Percentiles rank a stretch among this genome's conserved stretches.
Evolutionary conservation across 92 coral and sea anemone genomes (phyloP).

Genomic region (Phenganax subtilis): DNA sequence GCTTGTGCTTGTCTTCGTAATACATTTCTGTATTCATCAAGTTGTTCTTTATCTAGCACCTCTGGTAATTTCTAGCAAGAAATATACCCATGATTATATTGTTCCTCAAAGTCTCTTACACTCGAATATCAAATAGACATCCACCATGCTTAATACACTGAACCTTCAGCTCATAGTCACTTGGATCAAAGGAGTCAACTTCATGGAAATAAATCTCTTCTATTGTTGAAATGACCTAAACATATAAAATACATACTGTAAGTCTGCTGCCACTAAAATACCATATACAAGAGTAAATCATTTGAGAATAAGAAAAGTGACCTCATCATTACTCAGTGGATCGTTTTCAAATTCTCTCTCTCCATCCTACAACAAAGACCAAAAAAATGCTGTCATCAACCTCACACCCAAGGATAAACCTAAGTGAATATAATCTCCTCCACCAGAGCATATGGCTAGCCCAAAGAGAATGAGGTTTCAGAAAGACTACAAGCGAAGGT

Average conservation of each 20-base stretch:
- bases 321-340: constrained; percentile 92
- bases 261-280: background rate
- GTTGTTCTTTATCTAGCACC: constrained; percentile 65
- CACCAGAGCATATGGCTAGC: too few relatives aligned
- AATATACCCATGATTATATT: background rate
- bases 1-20: constrained; percentile 83
- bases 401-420: background rate
- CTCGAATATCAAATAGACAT: too few relatives aligned
- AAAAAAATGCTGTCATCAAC: background rate
- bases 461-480: too few relatives aligned
- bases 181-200: constrained; percentile 75
- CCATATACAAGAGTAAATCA: background rate
- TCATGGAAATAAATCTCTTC: constrained; percentile 83
- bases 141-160: background rate
- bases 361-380: constrained; percentile 55
- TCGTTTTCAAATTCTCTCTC: constrained; percentile 88
- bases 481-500: too few relatives aligned
- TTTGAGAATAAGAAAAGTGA: constrained; percentile 22
- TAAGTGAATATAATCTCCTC: background rate
- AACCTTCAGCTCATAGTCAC: constrained; percentile 91
- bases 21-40: constrained; percentile 78
- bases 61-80: constrained; percentile 78
- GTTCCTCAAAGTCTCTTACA: too few relatives aligned
- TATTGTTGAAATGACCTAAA: constrained; percentile 74
- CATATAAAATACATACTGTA: background rate